Evolutionary conservation across 2,113 vertebrate genomes (phyloP), one percentile per base, ranked within the genome.

Genomic region (Puffinus mauretanicus): DNA sequence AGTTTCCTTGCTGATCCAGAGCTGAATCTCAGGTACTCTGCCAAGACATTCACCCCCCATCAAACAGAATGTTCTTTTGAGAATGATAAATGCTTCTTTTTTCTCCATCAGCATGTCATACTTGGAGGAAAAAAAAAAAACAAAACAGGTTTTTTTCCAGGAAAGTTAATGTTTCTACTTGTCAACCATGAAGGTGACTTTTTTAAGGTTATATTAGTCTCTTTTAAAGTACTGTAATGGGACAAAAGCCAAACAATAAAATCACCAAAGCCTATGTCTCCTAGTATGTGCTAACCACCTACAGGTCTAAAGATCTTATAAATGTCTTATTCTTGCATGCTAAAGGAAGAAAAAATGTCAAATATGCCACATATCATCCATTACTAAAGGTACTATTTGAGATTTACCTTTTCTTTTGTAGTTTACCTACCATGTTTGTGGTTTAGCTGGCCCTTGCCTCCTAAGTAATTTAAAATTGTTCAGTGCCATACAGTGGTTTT

Each of bases 191-290:
- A 96, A 91, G 87, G 84, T 94, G 78, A 91, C 66, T 58, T 13
- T 76, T 64, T 77, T 72, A 54, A 79, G 64, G 40, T 61, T 89
- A 20, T 75, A 47, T 54, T 54, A n/a, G 36, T 65, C 27, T 87
- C 40, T 88, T 82, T 88, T 77, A 93, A 88, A 88, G 9, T 47
- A 83, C 11, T 44, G 26, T 71, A 77, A 82, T 44, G 32, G 42
- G 30, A 79, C 57, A 79, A 96, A 95, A 91, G 26, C 52, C 49
- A 93, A 95, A 51, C 22, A 88, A 77, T 80, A 93, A 80, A 90
- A 55, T 4, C 40, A 40, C 5, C 22, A 72, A 87, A 82, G 7
- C 20, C 71, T 17, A 2, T 30, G 17, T 60, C 32, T 62, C 30
- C 38, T 38, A 16, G 6, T 76, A 32, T 29, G 5, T 49, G 15